phyloP scores from a whole-genome alignment of 2,888 invertebrate genomes.

The Subacronicta megacephala region DNA sequence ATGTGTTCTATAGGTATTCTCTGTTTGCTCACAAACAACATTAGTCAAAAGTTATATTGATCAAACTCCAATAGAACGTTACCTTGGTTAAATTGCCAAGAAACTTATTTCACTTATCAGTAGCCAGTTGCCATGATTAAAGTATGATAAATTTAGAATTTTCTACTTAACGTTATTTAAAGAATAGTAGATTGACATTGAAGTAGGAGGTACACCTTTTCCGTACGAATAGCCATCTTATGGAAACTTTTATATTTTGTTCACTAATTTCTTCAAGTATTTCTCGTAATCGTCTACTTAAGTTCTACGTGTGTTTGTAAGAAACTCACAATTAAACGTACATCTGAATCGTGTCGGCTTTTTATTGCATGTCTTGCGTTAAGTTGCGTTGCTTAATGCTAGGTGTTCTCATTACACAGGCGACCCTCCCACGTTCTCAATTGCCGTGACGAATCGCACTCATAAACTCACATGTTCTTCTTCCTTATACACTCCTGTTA shows the following conservation, averaged over 20 bases:
- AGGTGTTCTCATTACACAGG: slow-evolving; percentile 68
- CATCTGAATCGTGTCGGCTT: slow-evolving; percentile 57
- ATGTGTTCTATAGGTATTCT: slow-evolving; percentile 60
- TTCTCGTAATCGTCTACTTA: background rate
- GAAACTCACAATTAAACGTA: slow-evolving; percentile 65
- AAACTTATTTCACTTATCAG: background rate
- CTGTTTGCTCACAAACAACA: slow-evolving; percentile 60
- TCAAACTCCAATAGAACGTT: slow-evolving; percentile 20
- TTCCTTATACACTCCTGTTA: slow-evolving; percentile 66
- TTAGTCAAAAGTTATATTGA: slow-evolving; percentile 45
- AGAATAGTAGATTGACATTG: no score
- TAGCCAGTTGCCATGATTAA: background rate
- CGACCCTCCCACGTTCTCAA: slow-evolving; percentile 79
- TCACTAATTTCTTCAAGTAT: background rate
- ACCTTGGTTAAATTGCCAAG: slow-evolving; percentile 1
- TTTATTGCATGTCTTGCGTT: slow-evolving; percentile 67
- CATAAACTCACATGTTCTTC: slow-evolving; percentile 79
- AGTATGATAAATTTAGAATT: no score
- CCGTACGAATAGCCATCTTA: no score
- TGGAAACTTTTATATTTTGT: background rate
- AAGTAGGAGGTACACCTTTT: no score
- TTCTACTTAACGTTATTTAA: no score
- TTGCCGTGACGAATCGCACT: slow-evolving; percentile 86
- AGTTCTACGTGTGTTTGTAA: slow-evolving; percentile 6
- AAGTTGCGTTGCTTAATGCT: slow-evolving; percentile 60